Conservation (phyloP, 2,113 vertebrate species). For the Dipodomys spectabilis region DNA sequence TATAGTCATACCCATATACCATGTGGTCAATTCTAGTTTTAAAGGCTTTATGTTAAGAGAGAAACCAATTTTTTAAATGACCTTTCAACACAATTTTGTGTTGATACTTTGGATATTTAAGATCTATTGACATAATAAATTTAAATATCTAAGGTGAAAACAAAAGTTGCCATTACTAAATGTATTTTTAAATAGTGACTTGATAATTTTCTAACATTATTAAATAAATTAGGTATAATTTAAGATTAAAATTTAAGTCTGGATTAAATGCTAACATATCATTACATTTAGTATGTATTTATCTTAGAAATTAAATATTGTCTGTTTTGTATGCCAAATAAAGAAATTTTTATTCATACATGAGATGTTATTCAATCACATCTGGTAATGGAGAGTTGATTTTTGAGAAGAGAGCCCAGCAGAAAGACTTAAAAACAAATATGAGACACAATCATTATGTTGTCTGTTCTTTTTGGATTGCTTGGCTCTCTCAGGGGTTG, state of each 20-base stretch:
- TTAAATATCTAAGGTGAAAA: conserved; percentile 11
- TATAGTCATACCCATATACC: background rate
- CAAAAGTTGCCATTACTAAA: background rate
- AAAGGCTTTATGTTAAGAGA: background rate
- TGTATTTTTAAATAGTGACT: conserved; percentile 29
- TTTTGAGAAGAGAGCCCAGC: background rate
- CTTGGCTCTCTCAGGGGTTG: background rate
- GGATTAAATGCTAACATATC: background rate
- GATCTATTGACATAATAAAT: conserved; percentile 6
- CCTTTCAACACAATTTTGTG: background rate
- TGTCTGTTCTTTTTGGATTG: background rate
- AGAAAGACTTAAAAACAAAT: background rate
- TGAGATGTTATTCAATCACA: background rate
- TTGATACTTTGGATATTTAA: background rate
- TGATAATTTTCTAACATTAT: conserved; percentile 33
- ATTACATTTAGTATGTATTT: conserved; percentile 1
- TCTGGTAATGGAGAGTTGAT: background rate
- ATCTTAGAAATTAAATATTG: background rate
- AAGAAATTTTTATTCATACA: background rate
- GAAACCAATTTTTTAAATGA: background rate
- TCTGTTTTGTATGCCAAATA: background rate
- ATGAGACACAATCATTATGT: background rate
- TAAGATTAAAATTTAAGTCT: conserved; percentile 25
- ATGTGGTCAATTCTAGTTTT: background rate
- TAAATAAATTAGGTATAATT: background rate